A percentile compares a stretch with the other conserved stretches of the same genome.
phyloP scores from a whole-genome alignment of 1,140 invertebrate species.

The Neodiprion pinetum region DNA sequence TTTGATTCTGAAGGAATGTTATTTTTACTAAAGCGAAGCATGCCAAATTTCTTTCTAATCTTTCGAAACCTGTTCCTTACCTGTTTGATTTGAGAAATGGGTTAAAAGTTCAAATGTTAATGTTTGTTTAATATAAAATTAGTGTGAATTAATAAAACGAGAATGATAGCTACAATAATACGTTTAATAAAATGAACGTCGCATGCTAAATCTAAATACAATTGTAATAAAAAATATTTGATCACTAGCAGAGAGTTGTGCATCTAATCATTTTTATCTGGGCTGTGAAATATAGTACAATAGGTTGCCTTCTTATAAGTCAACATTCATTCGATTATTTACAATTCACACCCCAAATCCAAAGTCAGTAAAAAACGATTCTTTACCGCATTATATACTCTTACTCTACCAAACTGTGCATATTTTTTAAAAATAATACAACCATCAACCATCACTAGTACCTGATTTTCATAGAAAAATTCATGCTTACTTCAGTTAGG shows the following conservation, averaged over 20 bases:
- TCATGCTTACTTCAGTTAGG: no score
- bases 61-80: no score
- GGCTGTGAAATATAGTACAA: not conserved
- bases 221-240: conserved; percentile 28
- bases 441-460: not conserved
- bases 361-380: not conserved
- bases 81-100: no score
- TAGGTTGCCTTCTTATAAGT: not conserved
- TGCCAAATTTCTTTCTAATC: no score
- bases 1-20: no score
- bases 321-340: not conserved
- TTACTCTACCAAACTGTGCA: no score
- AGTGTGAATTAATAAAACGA: conserved; percentile 52
- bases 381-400: not conserved
- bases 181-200: conserved; percentile 47
- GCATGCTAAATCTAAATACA: conserved; percentile 46
- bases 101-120: not conserved
- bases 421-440: no score
- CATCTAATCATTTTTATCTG: not conserved
- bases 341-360: not conserved
- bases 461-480: not conserved
- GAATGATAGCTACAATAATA: conserved; percentile 42
- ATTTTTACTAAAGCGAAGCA: no score
- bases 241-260: not conserved
- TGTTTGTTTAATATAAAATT: conserved; percentile 17